Base-by-base conservation (phyloP, 2,797 vertebrate species). In the Uromys caudimaculatus region DNA sequence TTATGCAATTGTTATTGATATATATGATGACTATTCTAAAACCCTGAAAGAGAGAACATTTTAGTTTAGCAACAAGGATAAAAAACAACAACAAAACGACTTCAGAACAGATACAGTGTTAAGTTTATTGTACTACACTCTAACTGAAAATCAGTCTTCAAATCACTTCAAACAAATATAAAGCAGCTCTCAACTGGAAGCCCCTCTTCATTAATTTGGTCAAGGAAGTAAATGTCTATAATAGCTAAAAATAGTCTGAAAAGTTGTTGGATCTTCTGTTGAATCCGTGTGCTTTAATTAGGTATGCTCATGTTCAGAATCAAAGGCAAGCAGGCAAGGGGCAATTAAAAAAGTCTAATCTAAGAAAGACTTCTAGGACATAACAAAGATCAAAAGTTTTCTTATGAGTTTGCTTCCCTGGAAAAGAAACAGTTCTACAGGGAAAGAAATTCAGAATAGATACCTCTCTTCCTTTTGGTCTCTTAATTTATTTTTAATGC, bases 401-500 rank as follows among this genome's bases (percentile, higher is more conserved):
- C 19, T 75, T 29, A 38, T 38, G 23, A 35, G n/a, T 47, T 81
- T 91, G 7, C 89, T 85, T 67, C 32, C 69, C 77, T 32, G 11
- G 2, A 62, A 76, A 81, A 87, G 62, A 35, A 95, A 89, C 23
- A 69, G 38, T 44, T 96, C 90, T 78, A 78, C 14, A 89, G 58
- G 23, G 21, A 14, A 73, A 50, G 52, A 93, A 82, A 52, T 8
- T 24, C 52, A 94, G 38, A 95, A 54, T 41, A 81, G 10, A 58
- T n/a, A 24, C 2, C 11, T 87, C 78, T 91, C 47, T 95, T 95
- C 54, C 24, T 6, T 96, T 96, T 93, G 56, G 88, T 76, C 27
- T 93, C 94, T 76, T 60, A 83, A 84, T 90, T 86, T 91, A 95
- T 88, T 95, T 90, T 93, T 96, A 83, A 35, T 84, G 19, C 41